phyloP scores from a whole-genome alignment of 2,113 vertebrate genomes.

The Elachura formosa region DNA sequence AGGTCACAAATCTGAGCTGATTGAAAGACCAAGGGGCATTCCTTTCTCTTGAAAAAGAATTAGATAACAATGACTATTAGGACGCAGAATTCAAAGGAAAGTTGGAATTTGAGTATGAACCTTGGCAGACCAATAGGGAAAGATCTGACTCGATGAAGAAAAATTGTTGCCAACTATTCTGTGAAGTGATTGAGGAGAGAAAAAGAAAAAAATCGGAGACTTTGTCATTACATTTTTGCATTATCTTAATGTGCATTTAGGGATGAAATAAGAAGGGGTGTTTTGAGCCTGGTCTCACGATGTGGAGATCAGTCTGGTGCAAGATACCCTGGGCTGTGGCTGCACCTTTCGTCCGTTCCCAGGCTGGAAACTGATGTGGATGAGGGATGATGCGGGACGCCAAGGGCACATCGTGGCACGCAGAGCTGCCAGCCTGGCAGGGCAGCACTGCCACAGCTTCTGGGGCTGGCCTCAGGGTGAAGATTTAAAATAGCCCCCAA shows the following conservation, averaged over 20 bases:
- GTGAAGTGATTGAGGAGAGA: neutral
- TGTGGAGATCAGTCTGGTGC: neutral
- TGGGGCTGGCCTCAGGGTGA: neutral
- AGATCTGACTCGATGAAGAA: neutral
- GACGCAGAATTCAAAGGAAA: slow-evolving; percentile 1
- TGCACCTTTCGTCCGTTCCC: neutral
- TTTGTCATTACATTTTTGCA: neutral
- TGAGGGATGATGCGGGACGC: neutral
- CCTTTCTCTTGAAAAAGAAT: neutral
- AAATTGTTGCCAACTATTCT: neutral
- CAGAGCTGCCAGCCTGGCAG: neutral
- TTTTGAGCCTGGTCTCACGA: neutral
- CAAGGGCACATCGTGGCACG: neutral
- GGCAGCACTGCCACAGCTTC: neutral
- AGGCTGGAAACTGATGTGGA: neutral
- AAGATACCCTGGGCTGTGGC: neutral
- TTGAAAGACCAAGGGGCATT: slow-evolving; percentile 6
- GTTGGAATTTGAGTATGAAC: neutral
- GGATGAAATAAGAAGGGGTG: accelerated
- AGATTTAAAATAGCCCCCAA: neutral
- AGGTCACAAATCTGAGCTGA: slow-evolving; percentile 19
- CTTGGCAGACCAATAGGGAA: neutral
- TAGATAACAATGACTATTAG: slow-evolving; percentile 10
- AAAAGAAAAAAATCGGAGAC: neutral
- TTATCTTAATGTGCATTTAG: neutral